Conservation (phyloP, 2,113 vertebrate species). For the Sceloporus undulatus region DNA sequence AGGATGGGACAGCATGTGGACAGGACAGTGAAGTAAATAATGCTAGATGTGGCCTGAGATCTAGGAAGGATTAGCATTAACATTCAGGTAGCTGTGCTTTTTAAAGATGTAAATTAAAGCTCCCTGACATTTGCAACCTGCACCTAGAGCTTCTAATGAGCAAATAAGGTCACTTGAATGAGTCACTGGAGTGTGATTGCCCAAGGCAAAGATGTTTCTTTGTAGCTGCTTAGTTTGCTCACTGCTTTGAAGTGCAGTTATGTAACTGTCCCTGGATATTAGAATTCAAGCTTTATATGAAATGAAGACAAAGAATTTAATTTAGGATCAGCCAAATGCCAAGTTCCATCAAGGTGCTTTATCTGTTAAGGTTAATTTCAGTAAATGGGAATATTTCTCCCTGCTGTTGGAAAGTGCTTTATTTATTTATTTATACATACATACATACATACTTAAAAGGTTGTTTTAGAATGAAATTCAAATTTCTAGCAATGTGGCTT, state of each 20-base stretch:
- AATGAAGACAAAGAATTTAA: slow-evolving; percentile 66
- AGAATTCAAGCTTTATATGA: slow-evolving; percentile 53
- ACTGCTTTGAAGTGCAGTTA: slow-evolving; percentile 74
- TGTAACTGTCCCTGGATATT: slow-evolving; percentile 68
- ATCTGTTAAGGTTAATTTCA: slow-evolving; percentile 63
- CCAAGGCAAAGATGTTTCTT: slow-evolving; percentile 67
- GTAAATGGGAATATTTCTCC: slow-evolving; percentile 29
- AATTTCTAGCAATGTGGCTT: neutral
- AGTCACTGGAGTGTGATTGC: slow-evolving; percentile 64
- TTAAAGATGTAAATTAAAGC: slow-evolving; percentile 67
- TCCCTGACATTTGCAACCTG: slow-evolving; percentile 74
- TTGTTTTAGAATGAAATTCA: neutral
- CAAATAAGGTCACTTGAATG: slow-evolving; percentile 75
- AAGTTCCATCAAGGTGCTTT: slow-evolving; percentile 54
- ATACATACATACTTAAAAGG: neutral
- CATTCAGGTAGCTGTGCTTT: slow-evolving; percentile 57
- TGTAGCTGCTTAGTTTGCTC: slow-evolving; percentile 57
- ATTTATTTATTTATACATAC: neutral
- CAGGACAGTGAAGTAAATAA: slow-evolving; percentile 47
- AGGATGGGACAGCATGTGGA: slow-evolving; percentile 34
- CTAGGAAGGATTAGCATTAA: slow-evolving; percentile 64
- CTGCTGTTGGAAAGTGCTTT: slow-evolving; percentile 27
- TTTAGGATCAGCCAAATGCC: slow-evolving; percentile 64
- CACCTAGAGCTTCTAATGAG: slow-evolving; percentile 76
- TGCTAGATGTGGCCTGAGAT: slow-evolving; percentile 34